Percentiles rank a stretch among this genome's conserved stretches.
These are phyloP conservation scores for Gavia stellata DNA, from an alignment of 2,113 vertebrate genomes.

Conservation along the genomic window DNA sequence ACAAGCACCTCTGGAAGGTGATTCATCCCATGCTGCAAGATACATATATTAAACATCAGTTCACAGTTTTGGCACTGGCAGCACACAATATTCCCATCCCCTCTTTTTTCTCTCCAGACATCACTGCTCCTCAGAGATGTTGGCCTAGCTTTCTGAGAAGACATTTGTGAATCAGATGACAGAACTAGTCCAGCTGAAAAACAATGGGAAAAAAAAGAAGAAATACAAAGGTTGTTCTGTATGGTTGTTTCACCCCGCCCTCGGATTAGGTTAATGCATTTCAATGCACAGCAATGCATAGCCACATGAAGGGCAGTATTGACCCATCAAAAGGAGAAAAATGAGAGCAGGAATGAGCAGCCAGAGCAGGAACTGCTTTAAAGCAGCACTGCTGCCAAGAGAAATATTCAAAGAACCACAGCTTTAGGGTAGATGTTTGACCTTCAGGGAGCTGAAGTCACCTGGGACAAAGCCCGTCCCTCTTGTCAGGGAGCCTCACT, in stretches of 20 bases:
- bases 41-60: background rate
- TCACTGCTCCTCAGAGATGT: background rate
- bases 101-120: background rate
- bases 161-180: background rate
- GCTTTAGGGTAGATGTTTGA: background rate
- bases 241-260: background rate
- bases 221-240: background rate
- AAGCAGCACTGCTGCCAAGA: background rate
- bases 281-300: background rate
- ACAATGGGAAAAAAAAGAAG: background rate
- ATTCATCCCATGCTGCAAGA: background rate
- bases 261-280: background rate
- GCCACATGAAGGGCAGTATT: background rate
- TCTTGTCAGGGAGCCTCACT: background rate
- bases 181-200: background rate
- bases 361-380: background rate
- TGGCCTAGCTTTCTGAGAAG: background rate
- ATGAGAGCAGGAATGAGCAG: background rate
- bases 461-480: background rate
- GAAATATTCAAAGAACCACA: background rate
- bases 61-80: background rate
- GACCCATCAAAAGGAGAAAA: background rate
- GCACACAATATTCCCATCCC: background rate
- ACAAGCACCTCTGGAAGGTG: background rate
- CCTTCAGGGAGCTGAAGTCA: background rate